Conservation (phyloP, 2,797 vertebrate species). For the Galaxias olidus region DNA sequence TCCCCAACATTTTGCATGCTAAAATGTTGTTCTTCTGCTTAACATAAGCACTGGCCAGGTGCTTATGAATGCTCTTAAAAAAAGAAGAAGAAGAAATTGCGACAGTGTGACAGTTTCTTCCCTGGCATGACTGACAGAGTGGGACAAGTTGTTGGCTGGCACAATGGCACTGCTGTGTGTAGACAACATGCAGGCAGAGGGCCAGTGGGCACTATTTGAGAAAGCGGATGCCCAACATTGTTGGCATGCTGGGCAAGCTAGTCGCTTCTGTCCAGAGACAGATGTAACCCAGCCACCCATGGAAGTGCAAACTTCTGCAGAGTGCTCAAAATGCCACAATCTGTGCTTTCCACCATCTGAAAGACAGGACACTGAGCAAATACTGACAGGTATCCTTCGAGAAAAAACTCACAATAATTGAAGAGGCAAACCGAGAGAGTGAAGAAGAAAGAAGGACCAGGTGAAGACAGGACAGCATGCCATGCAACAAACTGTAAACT, state of each 20-base stretch:
- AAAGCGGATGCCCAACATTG: conserved; percentile 70
- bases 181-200: conserved; percentile 72
- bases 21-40: conserved; percentile 24
- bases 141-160: conserved; percentile 79
- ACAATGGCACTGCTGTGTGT: conserved; percentile 61
- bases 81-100: conserved; percentile 61
- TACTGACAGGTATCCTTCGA: conserved; percentile 81
- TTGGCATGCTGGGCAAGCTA: conserved; percentile 81
- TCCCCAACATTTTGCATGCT: conserved; percentile 29
- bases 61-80: conserved; percentile 45
- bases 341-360: conserved; percentile 62
- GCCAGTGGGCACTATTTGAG: conserved; percentile 82
- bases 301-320: conserved; percentile 77
- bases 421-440: too few relatives aligned
- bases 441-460: conserved; percentile 21
- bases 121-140: conserved; percentile 74
- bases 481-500: too few relatives aligned
- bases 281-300: conserved; percentile 89
- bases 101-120: conserved; percentile 54
- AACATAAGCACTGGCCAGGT: conserved; percentile 57
- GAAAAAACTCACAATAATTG: conserved; percentile 61
- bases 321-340: conserved; percentile 77
- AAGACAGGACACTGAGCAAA: conserved; percentile 61
- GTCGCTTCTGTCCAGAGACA: conserved; percentile 83
- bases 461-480: background rate